Conservation (phyloP, 1,140 invertebrate species). For the Drosophila bocqueti region DNA sequence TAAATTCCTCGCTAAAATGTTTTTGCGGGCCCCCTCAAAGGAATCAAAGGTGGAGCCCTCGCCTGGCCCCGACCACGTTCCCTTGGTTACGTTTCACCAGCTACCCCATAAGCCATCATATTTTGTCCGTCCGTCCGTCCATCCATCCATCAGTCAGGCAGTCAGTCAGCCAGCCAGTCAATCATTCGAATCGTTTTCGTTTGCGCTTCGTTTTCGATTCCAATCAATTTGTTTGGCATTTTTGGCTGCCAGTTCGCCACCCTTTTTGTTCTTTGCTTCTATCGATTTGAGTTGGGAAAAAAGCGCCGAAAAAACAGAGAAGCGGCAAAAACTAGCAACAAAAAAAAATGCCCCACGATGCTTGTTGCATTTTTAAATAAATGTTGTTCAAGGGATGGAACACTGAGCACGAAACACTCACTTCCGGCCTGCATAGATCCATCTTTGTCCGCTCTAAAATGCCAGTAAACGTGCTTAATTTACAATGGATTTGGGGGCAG, state of each 20-base stretch:
- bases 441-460: constrained; percentile 16
- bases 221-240: constrained; percentile 83
- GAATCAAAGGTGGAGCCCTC: constrained; percentile 25
- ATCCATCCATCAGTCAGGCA: constrained; percentile 30
- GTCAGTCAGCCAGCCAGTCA: constrained; percentile 73
- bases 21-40: constrained; percentile 10
- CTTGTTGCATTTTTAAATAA: constrained; percentile 81
- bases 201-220: constrained; percentile 82
- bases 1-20: constrained; percentile 47
- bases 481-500: not conserved
- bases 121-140: constrained; percentile 39
- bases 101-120: constrained; percentile 41
- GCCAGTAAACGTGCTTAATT: constrained; percentile 11
- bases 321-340: not conserved
- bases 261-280: constrained; percentile 3
- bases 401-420: constrained; percentile 6
- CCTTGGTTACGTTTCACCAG: constrained; percentile 42
- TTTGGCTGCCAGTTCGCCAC: constrained; percentile 62
- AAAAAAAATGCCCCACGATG: constrained; percentile 41
- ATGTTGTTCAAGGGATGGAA: constrained; percentile 6
- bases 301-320: constrained; percentile 22
- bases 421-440: constrained; percentile 25
- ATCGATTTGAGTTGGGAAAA: constrained; percentile 58
- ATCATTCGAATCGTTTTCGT: constrained; percentile 83
- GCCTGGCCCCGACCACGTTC: not conserved